Percentiles rank a stretch among this genome's conserved stretches.
Evolutionary conservation across 2,797 vertebrate species (phyloP).

Genomic region (Limnodromus scolopaceus): DNA sequence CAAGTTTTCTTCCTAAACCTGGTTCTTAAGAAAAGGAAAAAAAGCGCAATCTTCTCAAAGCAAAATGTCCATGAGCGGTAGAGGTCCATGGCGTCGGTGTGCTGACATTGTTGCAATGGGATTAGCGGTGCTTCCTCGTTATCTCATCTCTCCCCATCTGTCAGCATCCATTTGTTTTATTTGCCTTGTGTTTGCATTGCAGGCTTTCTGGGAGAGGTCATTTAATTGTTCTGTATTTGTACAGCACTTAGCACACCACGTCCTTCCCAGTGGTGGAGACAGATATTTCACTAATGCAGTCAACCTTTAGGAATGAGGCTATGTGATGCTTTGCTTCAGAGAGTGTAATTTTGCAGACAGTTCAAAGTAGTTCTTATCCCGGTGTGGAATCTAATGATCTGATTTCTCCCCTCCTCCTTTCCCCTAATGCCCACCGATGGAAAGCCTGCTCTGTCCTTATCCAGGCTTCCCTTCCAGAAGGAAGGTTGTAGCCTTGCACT

Average conservation of each 20-base stretch:
- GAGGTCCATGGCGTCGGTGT: background rate
- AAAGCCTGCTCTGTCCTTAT: background rate
- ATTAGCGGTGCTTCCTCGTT: background rate
- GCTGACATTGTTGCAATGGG: background rate
- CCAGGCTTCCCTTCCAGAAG: background rate
- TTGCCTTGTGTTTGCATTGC: background rate
- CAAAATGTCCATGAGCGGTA: background rate
- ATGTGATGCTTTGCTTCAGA: background rate
- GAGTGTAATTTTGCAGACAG: background rate
- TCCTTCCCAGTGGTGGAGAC: background rate
- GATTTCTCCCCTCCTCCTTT: background rate
- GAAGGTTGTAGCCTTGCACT: fast-evolving
- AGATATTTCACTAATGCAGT: background rate
- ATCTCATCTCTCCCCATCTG: slow-evolving; percentile 1
- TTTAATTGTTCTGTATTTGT: slow-evolving; percentile 15
- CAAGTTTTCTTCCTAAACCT: background rate
- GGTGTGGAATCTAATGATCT: background rate
- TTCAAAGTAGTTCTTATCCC: background rate
- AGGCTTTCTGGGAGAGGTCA: background rate
- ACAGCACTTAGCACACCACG: background rate
- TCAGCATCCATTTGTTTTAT: background rate
- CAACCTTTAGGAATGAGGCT: background rate
- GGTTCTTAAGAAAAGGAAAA: background rate
- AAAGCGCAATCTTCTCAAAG: background rate
- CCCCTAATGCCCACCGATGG: background rate